Conservation (phyloP, 2,113 vertebrate species). For the Hemibagrus wyckioides region DNA sequence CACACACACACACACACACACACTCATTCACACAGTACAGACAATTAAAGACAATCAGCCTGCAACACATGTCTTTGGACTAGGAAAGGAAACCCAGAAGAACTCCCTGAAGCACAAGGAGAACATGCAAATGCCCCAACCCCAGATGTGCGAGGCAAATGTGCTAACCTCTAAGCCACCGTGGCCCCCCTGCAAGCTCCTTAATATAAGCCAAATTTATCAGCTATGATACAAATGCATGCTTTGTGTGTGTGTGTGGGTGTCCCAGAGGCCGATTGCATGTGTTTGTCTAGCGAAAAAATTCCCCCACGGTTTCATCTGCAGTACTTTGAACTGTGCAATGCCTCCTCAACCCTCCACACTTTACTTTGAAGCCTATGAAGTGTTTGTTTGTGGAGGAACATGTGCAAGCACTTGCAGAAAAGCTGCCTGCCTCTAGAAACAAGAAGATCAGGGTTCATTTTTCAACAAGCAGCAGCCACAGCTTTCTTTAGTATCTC, state of each 20-base stretch:
- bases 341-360: conserved; percentile 19
- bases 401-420: conserved; percentile 48
- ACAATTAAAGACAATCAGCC: no score
- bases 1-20: no score
- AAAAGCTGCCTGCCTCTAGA: conserved; percentile 40
- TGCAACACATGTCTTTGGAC: no score
- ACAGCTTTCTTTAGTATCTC: conserved; percentile 13
- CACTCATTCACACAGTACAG: no score
- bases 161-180: no score
- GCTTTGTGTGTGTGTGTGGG: background rate
- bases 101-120: no score
- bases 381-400: conserved; percentile 54
- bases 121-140: no score
- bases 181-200: no score
- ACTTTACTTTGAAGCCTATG: conserved; percentile 53
- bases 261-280: conserved; percentile 30
- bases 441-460: conserved; percentile 8
- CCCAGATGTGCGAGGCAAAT: no score
- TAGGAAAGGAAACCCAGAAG: no score
- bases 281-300: conserved; percentile 32
- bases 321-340: conserved; percentile 47
- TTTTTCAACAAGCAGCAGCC: conserved; percentile 18
- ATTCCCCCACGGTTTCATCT: conserved; percentile 35
- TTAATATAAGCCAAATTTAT: background rate
- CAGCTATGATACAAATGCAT: background rate